Evolutionary conservation across 2,888 invertebrate species (phyloP).

Genomic region (Polydrusus tereticollis): DNA sequence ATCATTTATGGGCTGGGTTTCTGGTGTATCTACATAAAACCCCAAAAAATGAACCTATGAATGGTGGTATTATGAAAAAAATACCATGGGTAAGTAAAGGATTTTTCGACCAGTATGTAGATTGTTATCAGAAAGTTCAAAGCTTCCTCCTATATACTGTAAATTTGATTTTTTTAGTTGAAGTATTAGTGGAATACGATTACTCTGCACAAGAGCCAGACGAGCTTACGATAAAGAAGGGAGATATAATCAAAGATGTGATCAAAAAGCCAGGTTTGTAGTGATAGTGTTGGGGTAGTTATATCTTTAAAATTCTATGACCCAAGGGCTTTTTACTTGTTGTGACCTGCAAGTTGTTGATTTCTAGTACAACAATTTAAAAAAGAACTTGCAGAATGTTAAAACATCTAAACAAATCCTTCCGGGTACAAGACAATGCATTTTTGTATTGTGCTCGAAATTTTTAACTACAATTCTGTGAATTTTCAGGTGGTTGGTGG

Average conservation of each 20-base stretch:
- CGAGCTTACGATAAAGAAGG: slow-evolving; percentile 85
- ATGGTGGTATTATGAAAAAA: slow-evolving; percentile 30
- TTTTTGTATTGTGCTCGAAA: too few relatives aligned
- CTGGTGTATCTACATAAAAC: slow-evolving; percentile 23
- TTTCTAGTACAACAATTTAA: too few relatives aligned
- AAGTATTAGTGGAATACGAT: slow-evolving; percentile 89
- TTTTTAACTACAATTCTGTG: too few relatives aligned
- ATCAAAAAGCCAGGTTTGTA: slow-evolving; percentile 73
- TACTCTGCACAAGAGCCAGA: slow-evolving; percentile 88
- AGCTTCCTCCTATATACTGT: slow-evolving; percentile 25
- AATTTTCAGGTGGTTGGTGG: slow-evolving; percentile 83
- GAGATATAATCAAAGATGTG: slow-evolving; percentile 87
- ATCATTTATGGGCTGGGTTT: slow-evolving; percentile 50
- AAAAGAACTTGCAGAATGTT: too few relatives aligned
- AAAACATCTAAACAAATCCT: too few relatives aligned
- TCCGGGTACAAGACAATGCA: too few relatives aligned
- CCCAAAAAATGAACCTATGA: slow-evolving; percentile 38
- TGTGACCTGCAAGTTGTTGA: not conserved
- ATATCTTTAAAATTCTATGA: not conserved
- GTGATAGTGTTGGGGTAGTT: not conserved
- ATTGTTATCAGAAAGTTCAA: slow-evolving; percentile 1
- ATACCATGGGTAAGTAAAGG: slow-evolving; percentile 28
- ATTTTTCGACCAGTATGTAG: not conserved
- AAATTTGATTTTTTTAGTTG: slow-evolving; percentile 68
- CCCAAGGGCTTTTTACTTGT: not conserved